Percentiles rank a stretch among this genome's conserved stretches.
Conservation (phyloP, 2,797 vertebrate genomes). For the Aeoliscus strigatus region DNA sequence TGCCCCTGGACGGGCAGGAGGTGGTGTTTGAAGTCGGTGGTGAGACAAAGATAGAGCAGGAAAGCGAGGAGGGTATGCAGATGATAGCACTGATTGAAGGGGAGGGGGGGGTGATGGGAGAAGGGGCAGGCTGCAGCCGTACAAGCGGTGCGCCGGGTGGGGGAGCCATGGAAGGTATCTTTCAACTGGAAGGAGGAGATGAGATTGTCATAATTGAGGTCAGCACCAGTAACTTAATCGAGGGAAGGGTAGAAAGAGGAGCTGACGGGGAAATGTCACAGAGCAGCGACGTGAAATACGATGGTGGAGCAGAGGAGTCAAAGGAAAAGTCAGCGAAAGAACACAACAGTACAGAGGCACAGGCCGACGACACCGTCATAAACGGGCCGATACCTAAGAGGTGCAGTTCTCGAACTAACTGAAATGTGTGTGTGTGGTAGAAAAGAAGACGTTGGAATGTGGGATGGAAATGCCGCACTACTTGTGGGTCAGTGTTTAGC, state of each 20-base stretch:
- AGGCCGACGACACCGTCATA: slow-evolving; percentile 36
- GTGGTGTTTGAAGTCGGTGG: slow-evolving; percentile 75
- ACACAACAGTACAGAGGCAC: slow-evolving; percentile 21
- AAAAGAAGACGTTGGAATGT: not conserved
- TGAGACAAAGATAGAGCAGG: slow-evolving; percentile 66
- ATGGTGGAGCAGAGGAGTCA: slow-evolving; percentile 30
- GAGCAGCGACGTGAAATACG: slow-evolving; percentile 53
- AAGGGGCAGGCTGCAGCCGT: slow-evolving; percentile 41
- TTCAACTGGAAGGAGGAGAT: slow-evolving; percentile 75
- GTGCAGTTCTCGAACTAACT: slow-evolving; percentile 41
- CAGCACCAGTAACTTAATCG: slow-evolving; percentile 75
- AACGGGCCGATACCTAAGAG: slow-evolving; percentile 43
- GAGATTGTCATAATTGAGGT: slow-evolving; percentile 82
- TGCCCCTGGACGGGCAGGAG: slow-evolving; percentile 72
- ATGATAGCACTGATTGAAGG: slow-evolving; percentile 79
- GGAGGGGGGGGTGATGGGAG: slow-evolving; percentile 54
- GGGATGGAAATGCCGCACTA: slow-evolving; percentile 6
- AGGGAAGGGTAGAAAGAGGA: slow-evolving; percentile 55
- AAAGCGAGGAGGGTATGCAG: slow-evolving; percentile 67
- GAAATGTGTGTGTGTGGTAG: slow-evolving; percentile 9
- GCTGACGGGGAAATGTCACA: slow-evolving; percentile 55
- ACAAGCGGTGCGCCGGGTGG: slow-evolving; percentile 34
- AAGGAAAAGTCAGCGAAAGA: slow-evolving; percentile 44
- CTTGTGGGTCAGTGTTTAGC: slow-evolving; percentile 47
- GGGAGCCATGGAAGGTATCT: slow-evolving; percentile 71